Base-by-base conservation (phyloP, 1,140 invertebrate genomes). In the Parapsyche elsis region DNA sequence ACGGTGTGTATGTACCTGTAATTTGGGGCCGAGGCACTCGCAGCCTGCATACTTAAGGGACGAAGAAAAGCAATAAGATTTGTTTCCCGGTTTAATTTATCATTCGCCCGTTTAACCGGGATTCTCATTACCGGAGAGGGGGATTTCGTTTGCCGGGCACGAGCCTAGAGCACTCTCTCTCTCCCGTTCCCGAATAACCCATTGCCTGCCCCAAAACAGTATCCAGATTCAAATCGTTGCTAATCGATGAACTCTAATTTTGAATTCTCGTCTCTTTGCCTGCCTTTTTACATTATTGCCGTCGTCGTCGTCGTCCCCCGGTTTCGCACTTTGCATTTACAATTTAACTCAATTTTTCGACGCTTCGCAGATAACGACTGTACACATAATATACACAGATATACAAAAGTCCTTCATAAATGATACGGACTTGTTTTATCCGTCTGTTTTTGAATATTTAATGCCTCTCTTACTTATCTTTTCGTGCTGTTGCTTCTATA, bases 31-130 rank as follows among this genome's bases (percentile, higher is more conserved):
- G 24, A 26, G 71, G 46, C 46, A 46, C 71, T 12, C 67, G 67
- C 26, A 12, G 30, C 71, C 71, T 78, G 82, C 82, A 83, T 81
- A 83, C 82, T 80, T 79, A 81, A 81, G 64, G 73, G 38, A 26
- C 49, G 38, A 64, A 80, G 78, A 80, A 80, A 81, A 73, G 80
- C 80, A 83, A 81, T 81, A 83, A 81, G 78, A 81, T 81, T 81
- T 83, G 82, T 81, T 81, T 81, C 78, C 82, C 57, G 38, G 75
- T 76, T 81, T 81, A 80, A 83, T 83, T 83, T 83, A 83, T 83
- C 80, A 81, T 81, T 80, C 78, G 73, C 16, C 74, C 80, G 80
- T 81, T 83, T 76, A 83, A 74, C 77, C 70, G 24, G 46, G 53
- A 19, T 80, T 83, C 80, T 80, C 79, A 81, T 83, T 83, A 83